Conservation (phyloP, 2,797 vertebrate genomes). For the Argyrosomus regius region DNA sequence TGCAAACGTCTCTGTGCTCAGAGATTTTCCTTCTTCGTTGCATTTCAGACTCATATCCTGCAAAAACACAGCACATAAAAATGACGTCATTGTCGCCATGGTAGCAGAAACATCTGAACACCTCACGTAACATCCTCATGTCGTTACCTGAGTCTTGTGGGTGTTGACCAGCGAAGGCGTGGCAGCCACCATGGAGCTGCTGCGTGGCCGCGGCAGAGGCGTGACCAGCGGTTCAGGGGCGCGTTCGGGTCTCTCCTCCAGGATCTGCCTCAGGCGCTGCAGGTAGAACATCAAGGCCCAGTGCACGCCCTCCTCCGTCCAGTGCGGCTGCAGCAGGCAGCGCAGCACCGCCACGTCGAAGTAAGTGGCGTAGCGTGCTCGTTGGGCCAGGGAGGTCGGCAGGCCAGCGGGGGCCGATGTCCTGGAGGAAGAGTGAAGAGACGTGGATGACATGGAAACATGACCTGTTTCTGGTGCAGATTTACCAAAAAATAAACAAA, state of each 20-base stretch:
- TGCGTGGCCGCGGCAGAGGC: constrained; percentile 93
- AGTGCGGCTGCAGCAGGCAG: constrained; percentile 97
- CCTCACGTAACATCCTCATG: not conserved
- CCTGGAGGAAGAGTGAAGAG: constrained; percentile 53
- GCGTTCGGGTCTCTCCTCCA: constrained; percentile 95
- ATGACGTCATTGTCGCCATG: not conserved
- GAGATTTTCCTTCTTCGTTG: constrained; percentile 95
- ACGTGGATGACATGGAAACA: not conserved
- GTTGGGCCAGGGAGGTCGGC: constrained; percentile 87
- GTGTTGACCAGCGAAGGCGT: constrained; percentile 97
- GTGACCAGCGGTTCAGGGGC: constrained; percentile 87
- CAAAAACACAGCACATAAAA: constrained; percentile 42
- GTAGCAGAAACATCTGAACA: no score
- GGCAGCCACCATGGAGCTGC: constrained; percentile 98
- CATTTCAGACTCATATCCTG: constrained; percentile 97
- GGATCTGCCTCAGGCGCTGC: constrained; percentile 94
- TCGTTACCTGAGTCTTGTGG: constrained; percentile 94
- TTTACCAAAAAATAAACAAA: no score
- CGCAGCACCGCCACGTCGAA: constrained; percentile 98
- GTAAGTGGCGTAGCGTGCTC: constrained; percentile 95
- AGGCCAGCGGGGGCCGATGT: constrained; percentile 79
- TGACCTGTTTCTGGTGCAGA: no score
- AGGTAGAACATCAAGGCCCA: constrained; percentile 98
- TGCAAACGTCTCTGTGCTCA: constrained; percentile 94
- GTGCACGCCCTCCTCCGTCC: constrained; percentile 98